phyloP scores from a whole-genome alignment of 2,797 vertebrate species.

The Emydoidea blandingii region DNA sequence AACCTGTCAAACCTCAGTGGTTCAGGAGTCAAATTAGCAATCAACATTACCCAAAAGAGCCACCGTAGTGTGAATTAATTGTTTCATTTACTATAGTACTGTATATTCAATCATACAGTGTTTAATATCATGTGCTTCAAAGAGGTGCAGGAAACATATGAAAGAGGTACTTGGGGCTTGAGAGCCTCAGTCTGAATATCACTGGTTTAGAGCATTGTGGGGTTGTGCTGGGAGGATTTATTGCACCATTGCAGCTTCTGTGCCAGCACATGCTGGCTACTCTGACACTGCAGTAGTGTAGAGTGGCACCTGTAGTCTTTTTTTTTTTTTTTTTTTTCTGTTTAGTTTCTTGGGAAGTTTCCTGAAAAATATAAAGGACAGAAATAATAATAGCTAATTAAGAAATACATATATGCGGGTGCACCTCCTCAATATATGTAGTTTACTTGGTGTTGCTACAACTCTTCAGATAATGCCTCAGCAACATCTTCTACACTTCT shows the following conservation, averaged over 20 bases:
- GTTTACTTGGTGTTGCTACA: not conserved
- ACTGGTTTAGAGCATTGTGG: not conserved
- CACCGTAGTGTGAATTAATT: not conserved
- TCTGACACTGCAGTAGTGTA: not conserved
- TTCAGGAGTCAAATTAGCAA: not conserved
- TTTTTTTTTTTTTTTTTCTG: not conserved
- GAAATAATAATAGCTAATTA: not conserved
- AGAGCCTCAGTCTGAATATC: not conserved
- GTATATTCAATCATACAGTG: not conserved
- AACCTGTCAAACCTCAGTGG: not conserved
- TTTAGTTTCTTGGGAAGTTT: not conserved
- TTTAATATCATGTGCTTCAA: not conserved
- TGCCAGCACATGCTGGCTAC: not conserved
- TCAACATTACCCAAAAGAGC: not conserved
- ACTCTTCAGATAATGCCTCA: not conserved
- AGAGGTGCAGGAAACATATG: not conserved
- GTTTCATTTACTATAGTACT: not conserved
- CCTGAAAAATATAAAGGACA: not conserved
- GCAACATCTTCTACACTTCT: not conserved
- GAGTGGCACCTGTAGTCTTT: not conserved
- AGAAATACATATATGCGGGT: not conserved
- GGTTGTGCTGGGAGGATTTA: not conserved
- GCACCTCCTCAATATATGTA: not conserved
- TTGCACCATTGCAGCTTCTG: not conserved
- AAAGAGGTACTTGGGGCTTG: not conserved